These are phyloP conservation scores for Sphaerolaimus hirsutus DNA, from an alignment of 2,888 invertebrate species.

Conservation along the genomic window DNA sequence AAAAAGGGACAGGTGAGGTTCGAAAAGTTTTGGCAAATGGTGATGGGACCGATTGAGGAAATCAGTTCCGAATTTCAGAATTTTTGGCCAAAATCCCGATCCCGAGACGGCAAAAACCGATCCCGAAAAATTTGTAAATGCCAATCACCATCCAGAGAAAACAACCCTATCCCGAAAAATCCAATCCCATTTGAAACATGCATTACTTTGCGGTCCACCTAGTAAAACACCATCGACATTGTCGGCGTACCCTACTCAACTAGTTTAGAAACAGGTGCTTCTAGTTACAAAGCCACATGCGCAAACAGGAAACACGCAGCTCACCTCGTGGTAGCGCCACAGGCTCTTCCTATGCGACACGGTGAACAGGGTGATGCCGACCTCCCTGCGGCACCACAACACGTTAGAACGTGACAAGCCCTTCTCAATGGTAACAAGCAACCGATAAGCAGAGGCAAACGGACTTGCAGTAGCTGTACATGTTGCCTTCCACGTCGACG, in stretches of 20 bases:
- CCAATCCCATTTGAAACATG: no score
- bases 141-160: not conserved
- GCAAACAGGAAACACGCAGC: not conserved
- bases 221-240: no score
- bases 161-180: not conserved
- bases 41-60: no score
- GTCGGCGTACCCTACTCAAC: no score
- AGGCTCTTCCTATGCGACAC: conserved; percentile 89
- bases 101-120: no score
- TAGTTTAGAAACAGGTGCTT: no score
- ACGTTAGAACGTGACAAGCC: conserved; percentile 36
- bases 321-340: conserved; percentile 33
- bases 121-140: not conserved
- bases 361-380: conserved; percentile 69
- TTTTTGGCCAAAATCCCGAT: no score
- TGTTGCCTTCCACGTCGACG: conserved; percentile 85
- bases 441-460: conserved; percentile 28
- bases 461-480: conserved; percentile 77
- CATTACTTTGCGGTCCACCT: no score
- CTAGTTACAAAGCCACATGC: not conserved
- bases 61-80: no score
- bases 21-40: no score
- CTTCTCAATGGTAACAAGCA: not conserved
- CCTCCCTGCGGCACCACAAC: conserved; percentile 60
- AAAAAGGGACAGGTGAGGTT: no score